A percentile compares a stretch with the other conserved stretches of the same genome.
Conservation (phyloP, 2,888 invertebrate genomes). For the Spodoptera littoralis region DNA sequence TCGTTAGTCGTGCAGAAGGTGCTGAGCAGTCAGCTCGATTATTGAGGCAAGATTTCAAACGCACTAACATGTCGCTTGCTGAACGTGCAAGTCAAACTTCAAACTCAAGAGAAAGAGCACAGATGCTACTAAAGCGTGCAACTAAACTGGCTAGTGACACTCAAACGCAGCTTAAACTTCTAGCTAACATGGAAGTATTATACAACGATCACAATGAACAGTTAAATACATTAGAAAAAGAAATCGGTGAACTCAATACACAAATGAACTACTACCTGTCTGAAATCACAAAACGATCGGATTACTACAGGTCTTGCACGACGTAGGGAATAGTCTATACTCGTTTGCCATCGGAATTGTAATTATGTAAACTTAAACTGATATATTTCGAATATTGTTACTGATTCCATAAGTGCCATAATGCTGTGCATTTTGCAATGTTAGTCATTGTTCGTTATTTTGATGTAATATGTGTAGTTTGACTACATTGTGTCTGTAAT, state of each 20-base stretch:
- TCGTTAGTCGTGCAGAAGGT: conserved; percentile 91
- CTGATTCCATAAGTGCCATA: conserved; percentile 73
- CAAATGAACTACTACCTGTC: conserved; percentile 91
- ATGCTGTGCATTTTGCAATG: conserved; percentile 59
- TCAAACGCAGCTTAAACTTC: conserved; percentile 91
- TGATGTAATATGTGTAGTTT: conserved; percentile 70
- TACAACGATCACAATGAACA: conserved; percentile 91
- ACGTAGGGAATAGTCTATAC: conserved; percentile 64
- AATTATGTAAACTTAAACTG: conserved; percentile 33
- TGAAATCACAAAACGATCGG: conserved; percentile 90
- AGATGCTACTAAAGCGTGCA: conserved; percentile 93
- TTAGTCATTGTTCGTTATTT: conserved; percentile 63
- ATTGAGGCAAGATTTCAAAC: conserved; percentile 91
- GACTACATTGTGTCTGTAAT: conserved; percentile 71
- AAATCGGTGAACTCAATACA: conserved; percentile 89
- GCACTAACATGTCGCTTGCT: conserved; percentile 92
- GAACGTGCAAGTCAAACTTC: conserved; percentile 93
- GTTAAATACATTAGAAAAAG: conserved; percentile 88
- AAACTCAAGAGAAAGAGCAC: conserved; percentile 93
- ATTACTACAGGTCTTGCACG: conserved; percentile 90
- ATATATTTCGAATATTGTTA: conserved; percentile 50
- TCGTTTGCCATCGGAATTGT: conserved; percentile 27
- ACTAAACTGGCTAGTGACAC: conserved; percentile 94
- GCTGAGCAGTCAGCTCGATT: conserved; percentile 90
- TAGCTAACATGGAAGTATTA: conserved; percentile 91